A percentile compares a stretch with the other conserved stretches of the same genome.
phyloP scores from a whole-genome alignment of 2,113 vertebrate species.

The Pampusana beccarii region DNA sequence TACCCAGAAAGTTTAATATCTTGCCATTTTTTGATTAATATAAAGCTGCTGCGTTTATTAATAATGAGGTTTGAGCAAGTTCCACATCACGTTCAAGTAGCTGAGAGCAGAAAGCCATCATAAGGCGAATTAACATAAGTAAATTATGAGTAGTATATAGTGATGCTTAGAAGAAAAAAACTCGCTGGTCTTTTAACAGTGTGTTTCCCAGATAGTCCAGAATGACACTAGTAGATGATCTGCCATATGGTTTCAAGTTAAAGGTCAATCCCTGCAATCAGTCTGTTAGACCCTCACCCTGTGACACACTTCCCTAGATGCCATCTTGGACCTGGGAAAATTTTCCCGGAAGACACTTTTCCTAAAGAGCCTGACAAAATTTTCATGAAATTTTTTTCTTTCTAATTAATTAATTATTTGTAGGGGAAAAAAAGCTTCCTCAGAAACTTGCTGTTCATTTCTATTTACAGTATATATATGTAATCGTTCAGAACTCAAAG shows the following conservation, averaged over 20 bases:
- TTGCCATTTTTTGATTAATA: conserved; percentile 1
- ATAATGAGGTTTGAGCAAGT: not conserved
- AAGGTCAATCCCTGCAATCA: not conserved
- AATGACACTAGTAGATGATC: not conserved
- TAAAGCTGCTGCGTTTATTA: not conserved
- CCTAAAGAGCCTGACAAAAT: not conserved
- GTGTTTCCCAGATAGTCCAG: not conserved
- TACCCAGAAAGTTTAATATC: not conserved
- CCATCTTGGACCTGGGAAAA: not conserved
- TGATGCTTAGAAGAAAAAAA: not conserved
- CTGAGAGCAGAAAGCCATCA: not conserved
- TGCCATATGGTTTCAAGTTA: not conserved
- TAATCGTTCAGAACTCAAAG: not conserved
- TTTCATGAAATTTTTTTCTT: not conserved
- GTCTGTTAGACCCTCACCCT: not conserved
- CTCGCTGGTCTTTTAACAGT: not conserved
- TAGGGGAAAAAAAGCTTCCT: not conserved
- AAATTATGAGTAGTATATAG: not conserved
- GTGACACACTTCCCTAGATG: not conserved
- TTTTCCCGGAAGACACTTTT: not conserved
- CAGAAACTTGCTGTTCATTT: not conserved
- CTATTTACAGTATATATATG: not conserved
- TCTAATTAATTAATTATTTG: not conserved
- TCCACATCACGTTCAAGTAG: not conserved
- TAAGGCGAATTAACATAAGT: not conserved